phyloP scores from a whole-genome alignment of 2,797 vertebrate genomes.

The Etheostoma nigrum region DNA sequence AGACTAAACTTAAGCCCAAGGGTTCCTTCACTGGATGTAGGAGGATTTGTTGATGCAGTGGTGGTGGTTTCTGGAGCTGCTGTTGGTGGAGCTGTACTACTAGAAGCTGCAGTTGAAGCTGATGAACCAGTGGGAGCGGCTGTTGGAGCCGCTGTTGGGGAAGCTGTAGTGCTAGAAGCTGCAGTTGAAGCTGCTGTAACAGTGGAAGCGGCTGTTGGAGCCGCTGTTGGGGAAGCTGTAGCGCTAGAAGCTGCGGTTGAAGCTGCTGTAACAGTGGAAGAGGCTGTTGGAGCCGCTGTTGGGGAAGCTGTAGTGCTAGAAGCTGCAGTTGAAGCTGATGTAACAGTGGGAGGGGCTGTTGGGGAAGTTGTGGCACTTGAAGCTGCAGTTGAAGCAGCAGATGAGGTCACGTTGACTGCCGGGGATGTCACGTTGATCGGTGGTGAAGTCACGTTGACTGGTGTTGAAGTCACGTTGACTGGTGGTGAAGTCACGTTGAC shows the following conservation, averaged over 20 bases:
- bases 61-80: not conserved
- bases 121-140: not conserved
- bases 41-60: conserved; percentile 39
- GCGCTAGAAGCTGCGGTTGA: not conserved
- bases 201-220: not conserved
- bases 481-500: not conserved
- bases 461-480: not conserved
- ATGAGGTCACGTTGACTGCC: not conserved
- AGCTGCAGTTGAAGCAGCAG: no score
- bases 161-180: not conserved
- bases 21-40: conserved; percentile 38
- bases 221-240: not conserved
- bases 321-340: not conserved
- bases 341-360: not conserved
- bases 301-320: not conserved
- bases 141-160: not conserved
- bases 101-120: not conserved
- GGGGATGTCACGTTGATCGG: not conserved
- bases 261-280: not conserved
- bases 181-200: not conserved
- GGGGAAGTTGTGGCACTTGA: not conserved
- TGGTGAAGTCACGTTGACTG: not conserved
- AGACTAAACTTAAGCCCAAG: conserved; percentile 46
- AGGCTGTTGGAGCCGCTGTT: not conserved
- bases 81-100: not conserved